A percentile compares a stretch with the other conserved stretches of the same genome.
phyloP scores from a whole-genome alignment of 2,888 invertebrate genomes.

The Phymatocera aterrima region DNA sequence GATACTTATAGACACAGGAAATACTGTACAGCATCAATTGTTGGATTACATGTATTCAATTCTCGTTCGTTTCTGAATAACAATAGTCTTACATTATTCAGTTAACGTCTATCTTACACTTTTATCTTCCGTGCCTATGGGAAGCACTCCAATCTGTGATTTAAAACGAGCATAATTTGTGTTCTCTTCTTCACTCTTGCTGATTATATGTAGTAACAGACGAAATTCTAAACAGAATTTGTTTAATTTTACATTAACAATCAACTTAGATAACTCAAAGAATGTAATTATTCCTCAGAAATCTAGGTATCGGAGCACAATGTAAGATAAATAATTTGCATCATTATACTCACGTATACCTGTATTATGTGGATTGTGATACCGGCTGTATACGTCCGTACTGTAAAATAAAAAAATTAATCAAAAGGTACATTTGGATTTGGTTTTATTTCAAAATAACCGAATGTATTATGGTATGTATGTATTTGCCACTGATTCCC shows the following conservation, averaged over 20 bases:
- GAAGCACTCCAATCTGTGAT: slow-evolving; percentile 5
- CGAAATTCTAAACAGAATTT: too few relatives aligned
- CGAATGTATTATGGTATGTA: too few relatives aligned
- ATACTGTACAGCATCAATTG: neutral
- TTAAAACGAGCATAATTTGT: slow-evolving; percentile 6
- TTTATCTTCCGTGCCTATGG: neutral
- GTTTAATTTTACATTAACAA: too few relatives aligned
- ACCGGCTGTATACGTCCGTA: too few relatives aligned
- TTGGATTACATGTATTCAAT: neutral
- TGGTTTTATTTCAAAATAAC: too few relatives aligned
- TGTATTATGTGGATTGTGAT: neutral
- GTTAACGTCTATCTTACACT: too few relatives aligned
- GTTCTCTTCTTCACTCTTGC: neutral
- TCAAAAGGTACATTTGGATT: too few relatives aligned
- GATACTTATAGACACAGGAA: neutral
- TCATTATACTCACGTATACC: neutral
- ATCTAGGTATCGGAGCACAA: neutral
- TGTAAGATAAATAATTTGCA: neutral
- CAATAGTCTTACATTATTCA: too few relatives aligned
- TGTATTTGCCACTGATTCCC: too few relatives aligned
- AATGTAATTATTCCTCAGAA: neutral
- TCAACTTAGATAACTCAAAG: too few relatives aligned
- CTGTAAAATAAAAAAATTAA: too few relatives aligned
- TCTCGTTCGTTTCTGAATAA: neutral
- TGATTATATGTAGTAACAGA: too few relatives aligned